A percentile compares a stretch with the other conserved stretches of the same genome.
phyloP scores from a whole-genome alignment of 2,888 invertebrate species.

The Xestia xanthographa region DNA sequence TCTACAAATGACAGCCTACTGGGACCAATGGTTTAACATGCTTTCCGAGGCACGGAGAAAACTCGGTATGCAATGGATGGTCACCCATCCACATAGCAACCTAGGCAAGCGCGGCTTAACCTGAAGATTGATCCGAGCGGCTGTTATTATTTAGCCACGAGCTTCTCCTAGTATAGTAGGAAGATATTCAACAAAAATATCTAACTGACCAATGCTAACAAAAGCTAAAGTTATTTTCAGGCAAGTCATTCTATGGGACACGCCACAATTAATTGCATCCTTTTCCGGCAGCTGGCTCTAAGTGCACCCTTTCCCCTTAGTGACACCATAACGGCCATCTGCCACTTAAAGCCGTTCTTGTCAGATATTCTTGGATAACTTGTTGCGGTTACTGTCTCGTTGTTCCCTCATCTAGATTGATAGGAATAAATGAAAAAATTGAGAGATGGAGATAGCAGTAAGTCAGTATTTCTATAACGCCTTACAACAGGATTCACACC shows the following conservation, averaged over 20 bases:
- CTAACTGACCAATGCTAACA: neutral
- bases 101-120: no score
- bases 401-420: neutral
- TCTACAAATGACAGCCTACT: no score
- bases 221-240: slow-evolving; percentile 16
- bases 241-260: slow-evolving; percentile 3
- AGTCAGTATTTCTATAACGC: no score
- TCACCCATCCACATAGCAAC: no score
- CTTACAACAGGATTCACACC: no score
- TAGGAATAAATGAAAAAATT: neutral
- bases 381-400: neutral
- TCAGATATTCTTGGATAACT: slow-evolving; percentile 11
- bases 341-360: slow-evolving; percentile 22
- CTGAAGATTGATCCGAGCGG: no score
- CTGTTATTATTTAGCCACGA: no score
- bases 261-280: slow-evolving; percentile 52
- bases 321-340: slow-evolving; percentile 52
- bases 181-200: neutral
- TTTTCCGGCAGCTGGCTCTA: slow-evolving; percentile 37
- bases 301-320: slow-evolving; percentile 43
- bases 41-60: no score
- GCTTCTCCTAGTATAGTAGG: neutral
- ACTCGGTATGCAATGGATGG: no score
- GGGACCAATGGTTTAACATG: no score
- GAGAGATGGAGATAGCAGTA: no score